Conservation (phyloP, 2,113 vertebrate genomes). For the Syngnathus scovelli region DNA sequence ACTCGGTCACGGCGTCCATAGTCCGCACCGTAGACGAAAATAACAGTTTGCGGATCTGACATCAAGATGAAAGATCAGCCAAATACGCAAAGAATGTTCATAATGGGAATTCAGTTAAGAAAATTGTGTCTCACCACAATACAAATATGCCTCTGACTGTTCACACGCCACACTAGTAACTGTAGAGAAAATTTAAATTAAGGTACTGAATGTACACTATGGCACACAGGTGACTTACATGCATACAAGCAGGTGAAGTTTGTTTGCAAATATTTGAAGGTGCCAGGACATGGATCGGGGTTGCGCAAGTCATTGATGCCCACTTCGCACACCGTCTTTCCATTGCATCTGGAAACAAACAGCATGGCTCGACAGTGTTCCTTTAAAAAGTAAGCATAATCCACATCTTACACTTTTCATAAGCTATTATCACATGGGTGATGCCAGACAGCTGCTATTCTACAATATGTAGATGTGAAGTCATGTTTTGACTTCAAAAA, state of each 20-base stretch:
- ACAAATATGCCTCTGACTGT: constrained; percentile 16
- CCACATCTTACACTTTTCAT: neutral
- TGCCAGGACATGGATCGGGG: constrained; percentile 19
- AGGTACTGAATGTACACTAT: neutral
- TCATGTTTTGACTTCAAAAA: too few relatives aligned
- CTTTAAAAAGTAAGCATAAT: neutral
- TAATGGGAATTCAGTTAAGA: too few relatives aligned
- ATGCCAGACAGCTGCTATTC: too few relatives aligned
- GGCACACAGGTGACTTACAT: constrained; percentile 23
- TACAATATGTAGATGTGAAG: too few relatives aligned
- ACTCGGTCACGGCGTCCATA: constrained; percentile 43
- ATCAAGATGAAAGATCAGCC: neutral
- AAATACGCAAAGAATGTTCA: neutral
- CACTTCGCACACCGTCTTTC: constrained; percentile 29
- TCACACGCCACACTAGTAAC: constrained; percentile 20
- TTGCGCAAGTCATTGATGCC: fast-evolving
- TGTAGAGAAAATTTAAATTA: constrained; percentile 10
- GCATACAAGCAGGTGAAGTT: constrained; percentile 27
- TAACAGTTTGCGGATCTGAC: constrained; percentile 19
- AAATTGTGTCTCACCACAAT: constrained; percentile 37
- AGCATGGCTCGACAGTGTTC: neutral
- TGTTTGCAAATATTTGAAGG: constrained; percentile 36
- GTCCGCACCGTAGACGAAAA: constrained; percentile 33
- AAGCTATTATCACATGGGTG: too few relatives aligned
- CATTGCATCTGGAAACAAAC: constrained; percentile 34